phyloP scores from a whole-genome alignment of 2,888 invertebrate genomes.

The Nemapogon koenigi region DNA sequence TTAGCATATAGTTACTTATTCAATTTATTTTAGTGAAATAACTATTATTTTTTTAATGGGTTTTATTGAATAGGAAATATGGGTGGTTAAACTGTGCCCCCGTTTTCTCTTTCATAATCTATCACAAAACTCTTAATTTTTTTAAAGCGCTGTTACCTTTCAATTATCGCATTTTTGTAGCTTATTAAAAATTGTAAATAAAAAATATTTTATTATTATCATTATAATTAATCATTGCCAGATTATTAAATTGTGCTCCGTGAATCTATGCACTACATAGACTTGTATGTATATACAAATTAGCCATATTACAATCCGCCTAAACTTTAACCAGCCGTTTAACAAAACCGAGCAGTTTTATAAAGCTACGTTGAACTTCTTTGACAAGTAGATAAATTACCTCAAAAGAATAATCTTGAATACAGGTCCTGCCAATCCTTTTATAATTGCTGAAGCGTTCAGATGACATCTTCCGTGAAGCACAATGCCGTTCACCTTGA shows the following conservation, averaged over 20 bases:
- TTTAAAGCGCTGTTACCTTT: neutral
- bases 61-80: neutral
- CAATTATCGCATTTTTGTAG: neutral
- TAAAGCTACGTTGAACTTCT: no score
- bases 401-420: conserved; percentile 88
- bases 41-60: neutral
- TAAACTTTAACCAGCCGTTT: no score
- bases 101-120: neutral
- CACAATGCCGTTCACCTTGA: conserved; percentile 91
- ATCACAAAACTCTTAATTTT: neutral
- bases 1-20: no score
- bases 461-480: conserved; percentile 94
- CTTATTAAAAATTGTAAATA: no score
- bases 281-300: no score
- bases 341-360: no score
- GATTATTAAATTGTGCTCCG: no score
- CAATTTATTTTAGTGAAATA: neutral
- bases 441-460: conserved; percentile 95
- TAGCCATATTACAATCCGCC: no score
- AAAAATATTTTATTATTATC: no score
- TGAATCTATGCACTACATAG: no score
- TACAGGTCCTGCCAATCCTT: conserved; percentile 81
- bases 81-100: neutral
- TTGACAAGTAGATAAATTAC: no score
- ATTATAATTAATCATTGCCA: no score